Evolutionary conservation across 2,888 invertebrate species (phyloP).

Genomic region (Leucophenga montana): DNA sequence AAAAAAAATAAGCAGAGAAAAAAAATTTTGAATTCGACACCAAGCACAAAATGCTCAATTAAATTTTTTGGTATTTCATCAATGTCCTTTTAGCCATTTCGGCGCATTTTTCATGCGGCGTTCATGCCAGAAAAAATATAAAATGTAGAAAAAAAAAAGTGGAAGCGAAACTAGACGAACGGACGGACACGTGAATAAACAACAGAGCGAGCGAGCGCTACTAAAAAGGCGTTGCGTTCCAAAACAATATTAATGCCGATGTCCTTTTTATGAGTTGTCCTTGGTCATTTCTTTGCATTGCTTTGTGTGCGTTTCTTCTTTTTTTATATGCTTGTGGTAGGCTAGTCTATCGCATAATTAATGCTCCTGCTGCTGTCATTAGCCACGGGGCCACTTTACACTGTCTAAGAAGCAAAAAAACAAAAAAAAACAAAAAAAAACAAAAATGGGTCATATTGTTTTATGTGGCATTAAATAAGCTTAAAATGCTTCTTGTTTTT

Average conservation of each 20-base stretch:
- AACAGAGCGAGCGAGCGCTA: too few species aligned
- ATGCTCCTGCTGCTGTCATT: slow-evolving; percentile 30
- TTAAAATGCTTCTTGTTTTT: not conserved
- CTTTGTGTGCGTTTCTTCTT: not conserved
- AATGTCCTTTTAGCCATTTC: slow-evolving; percentile 45
- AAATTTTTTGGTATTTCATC: slow-evolving; percentile 51
- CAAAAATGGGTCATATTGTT: slow-evolving; percentile 11
- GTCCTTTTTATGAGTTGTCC: slow-evolving; percentile 22
- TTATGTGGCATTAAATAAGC: slow-evolving; percentile 16
- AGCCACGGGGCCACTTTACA: not conserved
- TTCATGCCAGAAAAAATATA: not conserved
- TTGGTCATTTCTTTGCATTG: slow-evolving; percentile 6
- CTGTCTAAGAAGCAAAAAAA: not conserved
- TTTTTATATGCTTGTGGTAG: slow-evolving; percentile 15
- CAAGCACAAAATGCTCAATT: slow-evolving; percentile 52
- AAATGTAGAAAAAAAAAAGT: slow-evolving; percentile 1
- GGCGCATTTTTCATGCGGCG: slow-evolving; percentile 27
- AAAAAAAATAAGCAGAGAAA: not conserved
- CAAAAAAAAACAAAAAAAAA: too few species aligned
- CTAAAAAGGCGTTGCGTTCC: not conserved
- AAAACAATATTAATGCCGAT: slow-evolving; percentile 24
- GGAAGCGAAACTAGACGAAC: not conserved
- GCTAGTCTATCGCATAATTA: slow-evolving; percentile 47
- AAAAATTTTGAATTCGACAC: not conserved
- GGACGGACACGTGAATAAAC: not conserved